Base-by-base conservation (phyloP, 1,140 invertebrate genomes). In the Diploscapter pachys region DNA sequence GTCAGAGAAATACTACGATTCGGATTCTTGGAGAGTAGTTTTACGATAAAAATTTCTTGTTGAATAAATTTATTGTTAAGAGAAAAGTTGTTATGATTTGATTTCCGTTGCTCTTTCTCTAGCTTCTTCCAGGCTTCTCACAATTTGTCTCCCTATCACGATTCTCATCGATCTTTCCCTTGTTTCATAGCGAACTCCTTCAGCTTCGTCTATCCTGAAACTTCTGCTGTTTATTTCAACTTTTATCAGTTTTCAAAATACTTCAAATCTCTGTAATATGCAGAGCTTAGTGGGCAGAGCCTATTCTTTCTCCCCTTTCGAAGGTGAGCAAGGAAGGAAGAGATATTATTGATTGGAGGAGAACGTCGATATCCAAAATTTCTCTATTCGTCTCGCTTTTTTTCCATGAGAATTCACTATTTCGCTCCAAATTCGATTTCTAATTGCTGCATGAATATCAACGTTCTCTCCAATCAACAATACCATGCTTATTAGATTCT, bases 131-230 rank as follows among this genome's bases (percentile, higher is more conserved):
- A 80, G 63, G 55, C 79, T 73, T 55, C 52, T 48, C 5, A 79
- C 76, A 50, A 78, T 76, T 4, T 73, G 57, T 61, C 78, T 50
- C 13, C 66, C 63, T 50, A 80, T 50, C 11, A 80, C 75, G 13
- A 80, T 75, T 50, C 66, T 69, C 53, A 80, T 80, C 31, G 55
- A 53, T 71, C 76, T 80, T 62, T 80, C 79, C 13, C 79, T 49
- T 63, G 78, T 80, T 57, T 80, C 79, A 57, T 78, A 79, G n/a
- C 77, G 71, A 48, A 71, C 72, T 65, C 79, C 79, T 55, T 80
- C 78, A 4, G 80, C 76, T 55, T 80, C 78, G 63, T 80, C 79
- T 52, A 80, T 78, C 68, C 79, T 78, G 51, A 72, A 78, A 48
- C 50, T 5, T 54, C 6, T 50, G 62, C 49, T 63, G 5, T 31